Evolutionary conservation across 2,113 vertebrate species (phyloP).

Genomic region (Platysteira castanea): DNA sequence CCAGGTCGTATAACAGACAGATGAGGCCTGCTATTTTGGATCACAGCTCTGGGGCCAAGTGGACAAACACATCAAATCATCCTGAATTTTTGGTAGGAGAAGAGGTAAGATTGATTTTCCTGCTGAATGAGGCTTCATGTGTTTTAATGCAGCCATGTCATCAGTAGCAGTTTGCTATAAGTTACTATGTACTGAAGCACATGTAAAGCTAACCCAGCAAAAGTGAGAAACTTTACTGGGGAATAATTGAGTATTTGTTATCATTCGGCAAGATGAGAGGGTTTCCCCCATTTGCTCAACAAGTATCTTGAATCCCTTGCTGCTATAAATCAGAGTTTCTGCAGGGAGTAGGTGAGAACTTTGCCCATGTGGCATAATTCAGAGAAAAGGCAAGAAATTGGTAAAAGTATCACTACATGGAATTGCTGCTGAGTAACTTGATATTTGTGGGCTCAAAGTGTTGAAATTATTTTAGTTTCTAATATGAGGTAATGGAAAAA

Average conservation of each 20-base stretch:
- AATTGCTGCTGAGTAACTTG: neutral
- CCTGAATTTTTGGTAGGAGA: conserved; percentile 92
- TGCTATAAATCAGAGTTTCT: neutral
- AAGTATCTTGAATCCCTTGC: neutral
- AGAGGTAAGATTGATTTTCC: conserved; percentile 78
- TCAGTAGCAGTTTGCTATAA: neutral
- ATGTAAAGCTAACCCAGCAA: neutral
- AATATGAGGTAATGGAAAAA: neutral
- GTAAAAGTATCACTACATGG: neutral
- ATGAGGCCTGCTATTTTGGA: conserved; percentile 91
- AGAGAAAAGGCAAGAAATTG: neutral
- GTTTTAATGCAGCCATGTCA: neutral
- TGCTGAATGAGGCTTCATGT: neutral
- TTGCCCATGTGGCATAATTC: neutral
- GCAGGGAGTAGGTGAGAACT: neutral
- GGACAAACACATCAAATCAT: conserved; percentile 90
- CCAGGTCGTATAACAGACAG: conserved; percentile 92
- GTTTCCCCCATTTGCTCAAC: neutral
- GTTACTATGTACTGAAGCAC: neutral
- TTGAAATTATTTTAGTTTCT: neutral
- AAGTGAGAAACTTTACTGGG: neutral
- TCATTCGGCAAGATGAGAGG: neutral
- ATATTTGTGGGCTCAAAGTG: neutral
- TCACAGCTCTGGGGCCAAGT: conserved; percentile 88
- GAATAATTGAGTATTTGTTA: neutral